Evolutionary conservation across 2,797 vertebrate species (phyloP).

Genomic region (Heteromormyrus szaboi): DNA sequence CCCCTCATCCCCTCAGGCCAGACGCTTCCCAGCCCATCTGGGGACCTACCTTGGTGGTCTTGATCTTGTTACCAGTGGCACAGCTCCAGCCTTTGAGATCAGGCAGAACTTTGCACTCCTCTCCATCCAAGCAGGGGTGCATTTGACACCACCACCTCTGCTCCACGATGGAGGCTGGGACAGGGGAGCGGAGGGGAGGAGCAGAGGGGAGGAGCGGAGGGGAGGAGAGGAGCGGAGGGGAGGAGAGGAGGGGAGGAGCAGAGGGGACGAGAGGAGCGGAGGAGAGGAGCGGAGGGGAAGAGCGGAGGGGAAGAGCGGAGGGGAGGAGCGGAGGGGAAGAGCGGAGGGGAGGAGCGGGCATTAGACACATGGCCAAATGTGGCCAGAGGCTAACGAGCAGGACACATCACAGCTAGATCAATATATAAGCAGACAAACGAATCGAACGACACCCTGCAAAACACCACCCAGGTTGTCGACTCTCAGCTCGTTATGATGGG

Average conservation of each 20-base stretch:
- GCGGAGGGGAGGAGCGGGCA: background rate
- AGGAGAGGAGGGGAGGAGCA: too few species aligned
- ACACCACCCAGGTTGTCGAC: background rate
- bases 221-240: too few species aligned
- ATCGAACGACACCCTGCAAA: background rate
- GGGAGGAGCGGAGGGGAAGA: too few species aligned
- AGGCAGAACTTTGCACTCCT: conserved; percentile 97
- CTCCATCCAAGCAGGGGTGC: conserved; percentile 95
- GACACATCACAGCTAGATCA: background rate
- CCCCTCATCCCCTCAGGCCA: background rate
- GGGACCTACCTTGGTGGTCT: conserved; percentile 88
- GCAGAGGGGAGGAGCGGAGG: too few species aligned
- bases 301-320: too few species aligned
- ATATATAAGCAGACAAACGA: background rate
- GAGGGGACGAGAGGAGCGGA: background rate
- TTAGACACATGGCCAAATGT: background rate
- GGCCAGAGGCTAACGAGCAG: background rate
- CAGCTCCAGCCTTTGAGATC: conserved; percentile 98
- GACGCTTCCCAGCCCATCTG: background rate
- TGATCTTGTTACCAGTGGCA: conserved; percentile 95
- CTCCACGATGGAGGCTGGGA: conserved; percentile 87
- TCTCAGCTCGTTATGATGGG: background rate
- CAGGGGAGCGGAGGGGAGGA: background rate
- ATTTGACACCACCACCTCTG: conserved; percentile 99
- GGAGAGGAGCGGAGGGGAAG: too few species aligned